Base-by-base conservation (phyloP, 2,113 vertebrate species). In the Silurus asotus region DNA sequence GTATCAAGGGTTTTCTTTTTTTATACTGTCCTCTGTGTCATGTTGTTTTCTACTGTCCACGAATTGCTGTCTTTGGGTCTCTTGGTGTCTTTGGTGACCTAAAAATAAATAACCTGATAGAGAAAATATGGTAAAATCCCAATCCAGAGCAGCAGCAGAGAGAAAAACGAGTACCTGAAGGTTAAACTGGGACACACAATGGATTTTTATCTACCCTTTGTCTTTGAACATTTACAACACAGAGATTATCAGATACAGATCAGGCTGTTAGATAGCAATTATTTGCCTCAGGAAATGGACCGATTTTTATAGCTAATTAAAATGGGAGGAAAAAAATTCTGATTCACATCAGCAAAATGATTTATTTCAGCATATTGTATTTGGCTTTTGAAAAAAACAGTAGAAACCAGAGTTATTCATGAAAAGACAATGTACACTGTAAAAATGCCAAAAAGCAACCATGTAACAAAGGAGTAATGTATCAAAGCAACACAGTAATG, bases 221-320 rank as follows among this genome's bases (percentile, higher is more conserved):
- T 85, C 91, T 90, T 89, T 91, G 91, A 91, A 91, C 92, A 91
- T 91, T 84, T 93, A 87, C 80, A 89, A 85, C 89, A 83, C 80
- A 87, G 9, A 62, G 91, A 91, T 91, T 86, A 92, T 92, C 85
- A 92, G 93, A 93, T 92, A 91, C 90, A 91, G 91, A 93, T 92
- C 84, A 90, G 90, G 87, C 89, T 49, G 90, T 84, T 88, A 59
- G 90, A 91, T 91, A 90, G 92, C 91, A 84, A 91, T 90, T 85
- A 86, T 83, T 89, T 90, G 89, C 87, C 87, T 90, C 88, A 89
- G 91, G 88, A 92, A 90, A 91, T 84, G 88, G 88, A 90, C 79
- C 90, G 81, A 92, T 92, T 89, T 92, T 92, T 91, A 89, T 89
- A 90, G 89, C 89, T 89, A 91, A 92, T 91, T 92, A 93, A 87